Evolutionary conservation across 2,113 vertebrate species (phyloP).

Genomic region (Pseudonaja textilis): DNA sequence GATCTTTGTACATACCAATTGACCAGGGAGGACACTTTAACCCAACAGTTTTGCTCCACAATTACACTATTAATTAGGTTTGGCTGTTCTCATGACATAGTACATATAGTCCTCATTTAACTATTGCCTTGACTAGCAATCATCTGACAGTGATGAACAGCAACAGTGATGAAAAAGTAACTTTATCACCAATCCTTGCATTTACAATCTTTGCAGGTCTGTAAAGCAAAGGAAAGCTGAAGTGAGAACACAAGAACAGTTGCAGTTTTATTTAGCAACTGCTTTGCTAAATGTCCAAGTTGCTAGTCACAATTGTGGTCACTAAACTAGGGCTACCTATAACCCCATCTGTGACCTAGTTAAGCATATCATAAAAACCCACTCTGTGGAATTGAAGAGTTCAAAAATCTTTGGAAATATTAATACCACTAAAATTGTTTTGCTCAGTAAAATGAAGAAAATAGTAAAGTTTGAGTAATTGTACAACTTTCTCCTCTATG

Average conservation of each 20-base stretch:
- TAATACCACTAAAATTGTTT: background rate
- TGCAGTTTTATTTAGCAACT: background rate
- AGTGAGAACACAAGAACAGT: background rate
- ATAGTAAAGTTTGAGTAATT: background rate
- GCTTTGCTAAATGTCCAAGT: background rate
- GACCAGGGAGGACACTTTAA: background rate
- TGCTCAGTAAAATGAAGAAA: background rate
- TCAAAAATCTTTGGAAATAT: background rate
- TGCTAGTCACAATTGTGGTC: background rate
- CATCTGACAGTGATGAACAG: too few relatives aligned
- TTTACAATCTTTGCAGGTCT: background rate
- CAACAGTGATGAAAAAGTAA: background rate
- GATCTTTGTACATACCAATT: background rate
- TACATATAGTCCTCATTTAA: background rate
- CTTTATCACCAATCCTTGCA: background rate
- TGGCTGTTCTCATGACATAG: background rate
- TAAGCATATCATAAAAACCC: background rate
- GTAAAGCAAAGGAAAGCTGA: background rate
- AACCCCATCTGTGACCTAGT: background rate
- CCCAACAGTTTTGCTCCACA: background rate
- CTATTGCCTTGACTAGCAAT: background rate
- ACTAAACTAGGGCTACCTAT: background rate
- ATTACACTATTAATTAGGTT: background rate
- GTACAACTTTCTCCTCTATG: background rate
- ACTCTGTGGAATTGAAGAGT: background rate